These are phyloP conservation scores for Apamea sordens DNA, from an alignment of 2,888 invertebrate genomes.

Conservation along the genomic window DNA sequence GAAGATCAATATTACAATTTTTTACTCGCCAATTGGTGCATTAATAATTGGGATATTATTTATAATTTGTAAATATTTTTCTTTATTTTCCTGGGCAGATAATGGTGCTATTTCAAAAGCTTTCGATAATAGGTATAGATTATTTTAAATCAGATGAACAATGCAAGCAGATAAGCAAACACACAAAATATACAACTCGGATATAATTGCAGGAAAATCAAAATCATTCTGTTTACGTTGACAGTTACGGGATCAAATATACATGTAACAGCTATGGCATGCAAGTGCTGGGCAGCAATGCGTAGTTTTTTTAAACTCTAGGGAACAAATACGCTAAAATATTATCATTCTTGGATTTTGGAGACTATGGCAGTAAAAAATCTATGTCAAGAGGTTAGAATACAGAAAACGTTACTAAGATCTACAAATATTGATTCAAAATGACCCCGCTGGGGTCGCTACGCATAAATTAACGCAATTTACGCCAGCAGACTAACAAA, in stretches of 20 bases:
- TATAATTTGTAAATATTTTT: not conserved
- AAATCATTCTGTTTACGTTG: not conserved
- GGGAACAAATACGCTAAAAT: not conserved
- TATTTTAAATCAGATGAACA: not conserved
- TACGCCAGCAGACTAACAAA: constrained; percentile 42
- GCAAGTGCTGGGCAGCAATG: constrained; percentile 24
- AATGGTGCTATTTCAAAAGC: not conserved
- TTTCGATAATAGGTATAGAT: not conserved
- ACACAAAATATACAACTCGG: not conserved
- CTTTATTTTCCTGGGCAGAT: not conserved
- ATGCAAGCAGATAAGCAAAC: constrained; percentile 14
- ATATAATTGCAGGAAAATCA: constrained; percentile 2
- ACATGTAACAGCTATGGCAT: constrained; percentile 2
- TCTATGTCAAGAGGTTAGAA: not conserved
- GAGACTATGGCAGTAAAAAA: not conserved
- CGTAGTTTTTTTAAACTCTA: not conserved
- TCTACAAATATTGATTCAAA: not conserved
- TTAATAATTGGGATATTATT: not conserved
- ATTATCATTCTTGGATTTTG: not conserved
- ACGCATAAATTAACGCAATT: constrained; percentile 1
- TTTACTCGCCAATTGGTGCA: not conserved
- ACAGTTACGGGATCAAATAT: not conserved
- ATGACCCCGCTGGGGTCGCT: constrained; percentile 1
- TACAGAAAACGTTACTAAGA: not conserved
- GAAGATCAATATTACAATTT: not conserved